Percentiles rank a stretch among this genome's conserved stretches.
These are phyloP conservation scores for Orientallactaga sibirica DNA, from an alignment of 2,797 vertebrate genomes.

Conservation along the genomic window DNA sequence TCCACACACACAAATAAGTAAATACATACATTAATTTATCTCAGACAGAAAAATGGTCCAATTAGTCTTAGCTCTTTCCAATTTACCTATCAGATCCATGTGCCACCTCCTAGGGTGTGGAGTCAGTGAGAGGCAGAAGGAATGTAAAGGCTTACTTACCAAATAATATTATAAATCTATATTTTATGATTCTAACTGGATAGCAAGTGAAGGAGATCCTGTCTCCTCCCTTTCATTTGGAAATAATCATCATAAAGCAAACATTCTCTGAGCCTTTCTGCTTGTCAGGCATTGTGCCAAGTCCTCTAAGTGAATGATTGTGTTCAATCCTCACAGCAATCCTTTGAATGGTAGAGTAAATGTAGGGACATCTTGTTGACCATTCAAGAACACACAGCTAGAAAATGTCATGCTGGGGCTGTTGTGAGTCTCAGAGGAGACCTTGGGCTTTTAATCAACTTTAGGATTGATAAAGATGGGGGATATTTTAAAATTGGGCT, in stretches of 20 bases:
- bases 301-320: background rate
- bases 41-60: background rate
- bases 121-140: background rate
- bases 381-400: background rate
- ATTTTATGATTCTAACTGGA: background rate
- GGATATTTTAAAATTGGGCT: no score
- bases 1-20: no score
- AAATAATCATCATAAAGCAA: background rate
- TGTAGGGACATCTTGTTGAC: background rate
- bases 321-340: background rate
- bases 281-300: background rate
- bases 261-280: background rate
- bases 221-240: background rate
- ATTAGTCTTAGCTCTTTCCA: background rate
- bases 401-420: background rate
- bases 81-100: background rate
- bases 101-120: background rate
- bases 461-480: no score
- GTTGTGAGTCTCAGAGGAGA: no score
- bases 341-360: background rate
- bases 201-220: background rate
- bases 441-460: no score
- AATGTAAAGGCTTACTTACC: background rate
- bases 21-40: no score
- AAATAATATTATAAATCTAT: no score